Evolutionary conservation across 2,113 vertebrate species (phyloP), one percentile per base, ranked within the genome.

Genomic region (Aspiorhynchus laticeps): DNA sequence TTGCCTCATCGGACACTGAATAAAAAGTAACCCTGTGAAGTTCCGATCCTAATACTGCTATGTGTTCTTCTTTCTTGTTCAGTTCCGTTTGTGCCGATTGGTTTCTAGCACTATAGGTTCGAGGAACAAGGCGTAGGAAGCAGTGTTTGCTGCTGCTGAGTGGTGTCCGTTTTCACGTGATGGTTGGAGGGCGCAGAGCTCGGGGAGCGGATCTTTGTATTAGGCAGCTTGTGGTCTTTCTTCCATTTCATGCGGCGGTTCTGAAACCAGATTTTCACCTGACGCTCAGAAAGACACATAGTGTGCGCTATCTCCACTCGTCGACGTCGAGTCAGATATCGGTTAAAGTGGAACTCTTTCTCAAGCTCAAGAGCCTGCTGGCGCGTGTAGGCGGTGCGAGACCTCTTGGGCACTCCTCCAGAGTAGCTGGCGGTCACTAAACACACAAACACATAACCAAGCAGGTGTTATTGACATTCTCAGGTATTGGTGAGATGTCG

Each of bases 201-300:
- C 89, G 97, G 96, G 88, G 97, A 98, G 77, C 98, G 97, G 95
- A 98, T 98, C 96, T 99, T 99, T 91, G 98, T 99, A 91, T 99
- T 99, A 91, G 98, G 98, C 83, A 99, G 96, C 96, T 99, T 99
- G 94, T 99, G 97, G 89, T 99, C 98, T 93, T 99, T 99, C 96
- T 99, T 99, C 98, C 98, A 99, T 91, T 99, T 99, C 98, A 99
- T 99, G 88, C 98, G 95, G 82, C 98, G 94, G 93, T 99, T 99
- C 94, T 99, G 98, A 93, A 99, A 99, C 98, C 98, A 99, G 90
- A 99, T 99, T 96, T 99, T 99, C 91, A 99, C 98, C 95, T 99
- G 98, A 91, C 98, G 97, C 94, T 99, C 98, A 4, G 98, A 98
- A 91, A 99, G 95, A 90, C 97, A 99, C 94, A 99, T 97, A 0